Evolutionary conservation across 1,140 invertebrate species (phyloP).

Genomic region (Brachionus rotundiformis): DNA sequence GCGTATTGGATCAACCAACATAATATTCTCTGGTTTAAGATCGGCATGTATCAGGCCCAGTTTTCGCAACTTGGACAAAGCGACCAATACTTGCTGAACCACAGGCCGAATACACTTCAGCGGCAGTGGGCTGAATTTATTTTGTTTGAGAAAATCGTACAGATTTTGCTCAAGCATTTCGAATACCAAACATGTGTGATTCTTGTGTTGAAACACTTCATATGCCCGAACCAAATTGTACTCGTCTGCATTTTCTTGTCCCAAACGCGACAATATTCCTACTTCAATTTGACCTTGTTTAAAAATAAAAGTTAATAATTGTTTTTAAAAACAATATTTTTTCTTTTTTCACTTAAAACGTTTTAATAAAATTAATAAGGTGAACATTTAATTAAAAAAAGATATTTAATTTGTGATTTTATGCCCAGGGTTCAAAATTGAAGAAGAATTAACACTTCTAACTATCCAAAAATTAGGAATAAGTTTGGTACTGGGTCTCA

Average conservation of each 20-base stretch:
- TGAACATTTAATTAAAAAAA: too few species aligned
- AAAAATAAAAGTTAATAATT: too few species aligned
- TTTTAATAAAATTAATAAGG: too few species aligned
- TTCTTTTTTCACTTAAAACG: too few species aligned
- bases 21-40: slow-evolving; percentile 99
- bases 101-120: slow-evolving; percentile 98
- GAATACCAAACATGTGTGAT: slow-evolving; percentile 98
- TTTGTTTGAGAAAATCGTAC: slow-evolving; percentile 99
- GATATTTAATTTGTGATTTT: too few species aligned
- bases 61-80: slow-evolving; percentile 96
- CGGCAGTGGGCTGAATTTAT: slow-evolving; percentile 96
- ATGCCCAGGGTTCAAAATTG: too few species aligned
- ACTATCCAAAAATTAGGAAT: too few species aligned
- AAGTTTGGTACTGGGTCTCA: too few species aligned
- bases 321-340: background rate
- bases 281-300: slow-evolving; percentile 94
- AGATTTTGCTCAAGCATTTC: slow-evolving; percentile 99
- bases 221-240: slow-evolving; percentile 97
- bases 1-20: slow-evolving; percentile 94
- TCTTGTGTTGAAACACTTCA: slow-evolving; percentile 99
- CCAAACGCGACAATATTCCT: slow-evolving; percentile 91
- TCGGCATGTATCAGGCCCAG: slow-evolving; percentile 98
- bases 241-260: slow-evolving; percentile 98
- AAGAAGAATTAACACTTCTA: too few species aligned
- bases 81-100: slow-evolving; percentile 87